These are phyloP conservation scores for Epizoanthus scotinus DNA, from an alignment of 92 coral and sea anemone species.

Conservation along the genomic window DNA sequence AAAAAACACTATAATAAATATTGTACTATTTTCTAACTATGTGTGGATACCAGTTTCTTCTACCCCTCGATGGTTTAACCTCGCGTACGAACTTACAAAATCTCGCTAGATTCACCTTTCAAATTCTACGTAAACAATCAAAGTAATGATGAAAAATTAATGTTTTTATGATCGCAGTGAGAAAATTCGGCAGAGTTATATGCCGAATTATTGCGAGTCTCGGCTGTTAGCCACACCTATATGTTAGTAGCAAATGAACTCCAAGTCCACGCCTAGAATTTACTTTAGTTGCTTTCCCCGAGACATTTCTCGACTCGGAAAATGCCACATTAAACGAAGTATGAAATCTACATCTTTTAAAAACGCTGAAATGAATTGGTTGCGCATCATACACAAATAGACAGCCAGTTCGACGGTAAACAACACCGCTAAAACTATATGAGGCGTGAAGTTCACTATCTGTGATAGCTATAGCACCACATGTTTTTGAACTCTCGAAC, in stretches of 20 bases:
- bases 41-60: slow-evolving; percentile 25
- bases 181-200: slow-evolving; percentile 49
- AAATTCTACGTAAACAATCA: slow-evolving; percentile 59
- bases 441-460: slow-evolving; percentile 34
- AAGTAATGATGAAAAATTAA: slow-evolving; percentile 65
- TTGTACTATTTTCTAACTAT: neutral
- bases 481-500: slow-evolving; percentile 30
- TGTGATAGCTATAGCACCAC: slow-evolving; percentile 22
- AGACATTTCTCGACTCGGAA: neutral
- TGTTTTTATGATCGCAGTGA: slow-evolving; percentile 51
- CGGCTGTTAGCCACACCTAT: slow-evolving; percentile 55
- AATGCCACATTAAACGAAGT: slow-evolving; percentile 30
- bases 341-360: slow-evolving; percentile 31
- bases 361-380: slow-evolving; percentile 8
- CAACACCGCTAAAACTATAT: slow-evolving; percentile 22
- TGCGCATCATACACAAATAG: slow-evolving; percentile 19
- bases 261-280: slow-evolving; percentile 55
- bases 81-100: slow-evolving; percentile 7
- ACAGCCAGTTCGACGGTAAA: neutral
- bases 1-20: slow-evolving; percentile 29
- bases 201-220: slow-evolving; percentile 43
- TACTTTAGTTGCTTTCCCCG: slow-evolving; percentile 51
- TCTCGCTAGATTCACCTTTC: slow-evolving; percentile 49
- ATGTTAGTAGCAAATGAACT: slow-evolving; percentile 56
- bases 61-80: neutral